These are phyloP conservation scores for Trichopria drosophilae DNA, from an alignment of 2,888 invertebrate species.

Conservation along the genomic window DNA sequence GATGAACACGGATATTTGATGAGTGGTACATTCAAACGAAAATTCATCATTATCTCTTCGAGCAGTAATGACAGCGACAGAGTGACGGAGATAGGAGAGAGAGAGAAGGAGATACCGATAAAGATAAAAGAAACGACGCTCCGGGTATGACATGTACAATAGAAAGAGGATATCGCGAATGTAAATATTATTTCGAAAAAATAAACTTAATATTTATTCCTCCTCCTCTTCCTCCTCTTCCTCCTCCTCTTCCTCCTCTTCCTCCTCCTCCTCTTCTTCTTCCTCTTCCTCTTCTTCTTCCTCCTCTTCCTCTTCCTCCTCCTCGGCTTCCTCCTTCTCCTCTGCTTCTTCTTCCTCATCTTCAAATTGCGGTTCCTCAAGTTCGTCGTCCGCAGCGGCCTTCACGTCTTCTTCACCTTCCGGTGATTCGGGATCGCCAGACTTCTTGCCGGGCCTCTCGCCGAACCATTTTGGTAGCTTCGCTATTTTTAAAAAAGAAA, in stretches of 20 bases:
- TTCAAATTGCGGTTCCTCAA: conserved; percentile 68
- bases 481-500: conserved; percentile 62
- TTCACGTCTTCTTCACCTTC: conserved; percentile 89
- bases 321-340: conserved; percentile 68
- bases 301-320: conserved; percentile 54
- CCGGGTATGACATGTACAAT: no score
- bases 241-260: conserved; percentile 49
- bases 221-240: conserved; percentile 37
- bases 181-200: no score
- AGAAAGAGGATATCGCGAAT: conserved; percentile 8
- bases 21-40: no score
- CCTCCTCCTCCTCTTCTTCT: conserved; percentile 53
- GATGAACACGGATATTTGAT: no score
- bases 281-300: conserved; percentile 55
- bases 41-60: no score
- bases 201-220: conserved; percentile 1
- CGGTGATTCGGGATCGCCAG: conserved; percentile 85
- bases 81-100: no score
- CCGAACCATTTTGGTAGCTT: conserved; percentile 95
- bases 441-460: conserved; percentile 90
- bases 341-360: conserved; percentile 78
- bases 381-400: conserved; percentile 73
- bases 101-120: no score
- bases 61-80: no score
- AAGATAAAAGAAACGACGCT: no score